A percentile compares a stretch with the other conserved stretches of the same genome.
These are phyloP conservation scores for Eriosoma lanigerum DNA, from an alignment of 1,140 invertebrate genomes.

Conservation along the genomic window DNA sequence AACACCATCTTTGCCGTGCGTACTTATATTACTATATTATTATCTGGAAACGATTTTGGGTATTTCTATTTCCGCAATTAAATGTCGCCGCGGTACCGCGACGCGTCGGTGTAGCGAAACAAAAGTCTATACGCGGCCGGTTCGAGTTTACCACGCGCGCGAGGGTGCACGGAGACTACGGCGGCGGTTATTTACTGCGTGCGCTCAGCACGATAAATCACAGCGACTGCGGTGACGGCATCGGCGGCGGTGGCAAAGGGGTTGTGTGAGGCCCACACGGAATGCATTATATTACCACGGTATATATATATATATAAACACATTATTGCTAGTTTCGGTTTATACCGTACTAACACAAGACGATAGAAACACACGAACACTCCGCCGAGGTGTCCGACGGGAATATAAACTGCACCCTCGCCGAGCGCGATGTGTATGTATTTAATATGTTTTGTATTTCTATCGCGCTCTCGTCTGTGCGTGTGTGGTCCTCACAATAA, in stretches of 20 bases:
- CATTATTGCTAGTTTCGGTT: not conserved
- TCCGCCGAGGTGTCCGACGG: slow-evolving; percentile 1
- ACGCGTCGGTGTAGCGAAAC: not conserved
- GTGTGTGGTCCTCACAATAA: slow-evolving; percentile 7
- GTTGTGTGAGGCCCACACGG: slow-evolving; percentile 18
- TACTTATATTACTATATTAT: not conserved
- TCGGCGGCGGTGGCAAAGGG: not conserved
- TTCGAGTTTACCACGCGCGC: no score
- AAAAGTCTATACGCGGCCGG: not conserved
- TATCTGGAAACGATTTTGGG: slow-evolving; percentile 25
- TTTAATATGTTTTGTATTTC: not conserved
- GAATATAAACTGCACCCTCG: slow-evolving; percentile 1
- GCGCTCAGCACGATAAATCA: slow-evolving; percentile 45
- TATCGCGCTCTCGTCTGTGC: no score
- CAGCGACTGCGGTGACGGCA: slow-evolving; percentile 32
- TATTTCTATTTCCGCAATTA: slow-evolving; percentile 39
- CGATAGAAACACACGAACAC: not conserved
- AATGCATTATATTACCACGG: slow-evolving; percentile 29
- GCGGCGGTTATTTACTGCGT: slow-evolving; percentile 42
- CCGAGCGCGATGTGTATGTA: not conserved
- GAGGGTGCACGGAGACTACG: not conserved
- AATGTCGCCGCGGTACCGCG: not conserved
- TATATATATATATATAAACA: not conserved
- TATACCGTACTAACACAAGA: not conserved
- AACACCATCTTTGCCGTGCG: not conserved